Percentiles rank a stretch among this genome's conserved stretches.
Conservation (phyloP, 1,140 invertebrate species). For the Platorchestia sp. region DNA sequence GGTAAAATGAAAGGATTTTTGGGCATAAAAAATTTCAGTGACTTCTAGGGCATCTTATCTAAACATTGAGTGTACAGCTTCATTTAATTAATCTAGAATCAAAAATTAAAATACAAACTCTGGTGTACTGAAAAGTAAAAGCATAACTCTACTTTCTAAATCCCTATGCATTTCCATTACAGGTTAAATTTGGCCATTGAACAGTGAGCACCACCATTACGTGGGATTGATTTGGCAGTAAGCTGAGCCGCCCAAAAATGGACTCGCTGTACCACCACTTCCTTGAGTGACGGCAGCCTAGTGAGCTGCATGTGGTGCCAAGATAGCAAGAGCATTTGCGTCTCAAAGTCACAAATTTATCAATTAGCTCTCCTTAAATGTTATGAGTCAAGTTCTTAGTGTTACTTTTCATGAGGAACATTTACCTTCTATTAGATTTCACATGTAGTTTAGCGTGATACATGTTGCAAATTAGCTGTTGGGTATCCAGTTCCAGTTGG, state of each 20-base stretch:
- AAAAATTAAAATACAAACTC: too few species aligned
- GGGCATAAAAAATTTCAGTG: too few species aligned
- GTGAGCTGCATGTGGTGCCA: background rate
- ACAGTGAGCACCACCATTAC: background rate
- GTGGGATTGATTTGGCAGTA: background rate
- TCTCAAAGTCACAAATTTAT: background rate
- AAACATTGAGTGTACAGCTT: too few species aligned
- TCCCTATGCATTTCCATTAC: background rate
- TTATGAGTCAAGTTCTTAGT: background rate
- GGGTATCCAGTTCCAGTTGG: background rate
- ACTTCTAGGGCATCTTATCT: too few species aligned
- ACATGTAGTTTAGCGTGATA: background rate
- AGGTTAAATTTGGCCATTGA: background rate
- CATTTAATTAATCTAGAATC: too few species aligned
- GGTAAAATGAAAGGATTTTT: too few species aligned
- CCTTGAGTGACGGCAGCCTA: background rate
- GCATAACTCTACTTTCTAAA: too few species aligned
- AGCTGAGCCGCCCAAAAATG: background rate
- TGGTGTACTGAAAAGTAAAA: too few species aligned
- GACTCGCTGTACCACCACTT: background rate
- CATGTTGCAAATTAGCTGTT: background rate
- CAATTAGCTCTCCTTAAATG: background rate
- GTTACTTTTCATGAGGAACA: background rate
- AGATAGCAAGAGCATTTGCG: background rate
- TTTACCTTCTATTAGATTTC: background rate